These are phyloP conservation scores for Drosophila barbarae DNA, from an alignment of 2,888 invertebrate species.

Conservation along the genomic window DNA sequence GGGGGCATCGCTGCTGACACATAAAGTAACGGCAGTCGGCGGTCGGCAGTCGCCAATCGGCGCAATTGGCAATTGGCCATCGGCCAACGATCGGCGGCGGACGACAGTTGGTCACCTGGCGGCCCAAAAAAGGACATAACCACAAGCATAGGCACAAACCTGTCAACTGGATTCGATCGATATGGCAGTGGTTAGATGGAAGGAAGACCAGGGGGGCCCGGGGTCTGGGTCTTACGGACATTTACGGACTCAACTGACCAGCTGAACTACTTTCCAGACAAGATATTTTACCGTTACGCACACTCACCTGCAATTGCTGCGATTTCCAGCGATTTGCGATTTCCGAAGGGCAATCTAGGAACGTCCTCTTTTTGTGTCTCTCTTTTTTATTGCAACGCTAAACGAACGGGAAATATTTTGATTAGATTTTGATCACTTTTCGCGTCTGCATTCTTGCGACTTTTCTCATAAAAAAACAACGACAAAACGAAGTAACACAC, in stretches of 20 bases:
- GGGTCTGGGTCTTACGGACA: slow-evolving; percentile 27
- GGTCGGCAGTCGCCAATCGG: slow-evolving; percentile 35
- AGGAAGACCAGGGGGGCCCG: neutral
- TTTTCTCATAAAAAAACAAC: slow-evolving; percentile 30
- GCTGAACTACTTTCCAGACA: slow-evolving; percentile 66
- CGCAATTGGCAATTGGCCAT: slow-evolving; percentile 45
- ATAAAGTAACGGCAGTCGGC: slow-evolving; percentile 46
- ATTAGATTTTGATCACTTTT: slow-evolving; percentile 41
- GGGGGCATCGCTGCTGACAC: slow-evolving; percentile 33
- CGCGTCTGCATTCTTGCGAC: slow-evolving; percentile 29
- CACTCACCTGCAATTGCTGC: slow-evolving; percentile 56
- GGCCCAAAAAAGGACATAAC: slow-evolving; percentile 62
- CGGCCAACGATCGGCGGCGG: slow-evolving; percentile 24
- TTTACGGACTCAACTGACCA: slow-evolving; percentile 66
- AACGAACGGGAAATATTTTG: slow-evolving; percentile 45
- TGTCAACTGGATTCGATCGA: slow-evolving; percentile 45
- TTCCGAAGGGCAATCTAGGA: slow-evolving; percentile 9
- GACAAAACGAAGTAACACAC: slow-evolving; percentile 10
- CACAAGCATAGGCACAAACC: slow-evolving; percentile 25
- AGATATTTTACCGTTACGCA: slow-evolving; percentile 52
- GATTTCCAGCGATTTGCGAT: slow-evolving; percentile 11
- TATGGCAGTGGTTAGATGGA: slow-evolving; percentile 22
- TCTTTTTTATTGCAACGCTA: slow-evolving; percentile 2
- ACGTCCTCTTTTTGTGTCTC: slow-evolving; percentile 2
- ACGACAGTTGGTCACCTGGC: slow-evolving; percentile 21